Percentiles rank a stretch among this genome's conserved stretches.
phyloP scores from a whole-genome alignment of 2,113 vertebrate genomes.

The Riparia riparia region DNA sequence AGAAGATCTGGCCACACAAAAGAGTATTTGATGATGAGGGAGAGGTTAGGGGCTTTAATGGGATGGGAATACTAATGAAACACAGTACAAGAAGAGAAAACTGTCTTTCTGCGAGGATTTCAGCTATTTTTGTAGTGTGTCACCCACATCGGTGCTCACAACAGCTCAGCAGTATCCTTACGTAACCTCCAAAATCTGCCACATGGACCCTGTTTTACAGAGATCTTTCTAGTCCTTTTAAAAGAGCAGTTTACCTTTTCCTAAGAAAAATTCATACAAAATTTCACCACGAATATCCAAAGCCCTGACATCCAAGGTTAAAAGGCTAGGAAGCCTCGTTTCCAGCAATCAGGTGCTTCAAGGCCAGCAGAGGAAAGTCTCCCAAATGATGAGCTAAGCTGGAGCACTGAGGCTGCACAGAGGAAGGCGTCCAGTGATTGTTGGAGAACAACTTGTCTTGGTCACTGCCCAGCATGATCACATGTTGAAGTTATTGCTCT shows the following conservation, averaged over 20 bases:
- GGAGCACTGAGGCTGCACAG: not conserved
- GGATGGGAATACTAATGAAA: not conserved
- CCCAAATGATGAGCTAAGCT: not conserved
- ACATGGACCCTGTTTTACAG: not conserved
- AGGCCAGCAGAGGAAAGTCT: not conserved
- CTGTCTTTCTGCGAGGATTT: not conserved
- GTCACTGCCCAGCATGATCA: conserved; percentile 65
- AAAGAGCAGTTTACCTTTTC: not conserved
- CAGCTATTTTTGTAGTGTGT: not conserved
- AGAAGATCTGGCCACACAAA: not conserved
- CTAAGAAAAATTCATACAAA: not conserved
- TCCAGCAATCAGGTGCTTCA: not conserved
- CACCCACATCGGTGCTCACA: not conserved
- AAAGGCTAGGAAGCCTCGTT: not conserved
- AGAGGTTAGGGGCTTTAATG: not conserved
- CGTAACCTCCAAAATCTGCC: not conserved
- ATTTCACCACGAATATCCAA: not conserved
- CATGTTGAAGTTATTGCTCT: conserved; percentile 64
- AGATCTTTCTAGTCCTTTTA: not conserved
- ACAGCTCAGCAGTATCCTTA: not conserved
- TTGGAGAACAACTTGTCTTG: conserved; percentile 53
- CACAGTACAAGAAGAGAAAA: not conserved
- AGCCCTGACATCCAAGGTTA: not conserved
- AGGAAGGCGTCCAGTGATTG: conserved; percentile 49
- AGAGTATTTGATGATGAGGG: not conserved